Conservation (phyloP, 2,113 vertebrate species). For the Ageneiosus marmoratus region DNA sequence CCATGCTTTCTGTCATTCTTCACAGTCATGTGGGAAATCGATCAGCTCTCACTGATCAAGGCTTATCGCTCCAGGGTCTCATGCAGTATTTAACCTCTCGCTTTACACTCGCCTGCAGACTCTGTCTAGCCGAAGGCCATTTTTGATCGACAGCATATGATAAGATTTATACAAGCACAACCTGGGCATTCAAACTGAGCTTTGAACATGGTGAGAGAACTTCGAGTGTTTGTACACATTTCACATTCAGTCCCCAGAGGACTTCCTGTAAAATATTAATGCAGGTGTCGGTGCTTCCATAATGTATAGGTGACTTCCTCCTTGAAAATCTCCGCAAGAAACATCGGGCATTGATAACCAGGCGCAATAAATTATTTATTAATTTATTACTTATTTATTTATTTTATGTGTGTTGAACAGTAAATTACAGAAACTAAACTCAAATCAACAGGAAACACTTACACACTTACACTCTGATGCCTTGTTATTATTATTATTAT, state of each 20-base stretch:
- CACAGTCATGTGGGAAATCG: not conserved
- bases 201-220: not conserved
- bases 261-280: constrained; percentile 4
- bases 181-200: not conserved
- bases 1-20: not conserved
- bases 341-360: not conserved
- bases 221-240: not conserved
- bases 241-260: constrained; percentile 1
- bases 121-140: not conserved
- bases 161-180: not conserved
- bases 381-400: not conserved
- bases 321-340: not conserved
- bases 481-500: not conserved
- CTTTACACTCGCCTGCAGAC: not conserved
- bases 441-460: not conserved
- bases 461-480: not conserved
- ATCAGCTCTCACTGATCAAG: not conserved
- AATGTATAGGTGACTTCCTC: not conserved
- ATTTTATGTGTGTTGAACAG: not conserved
- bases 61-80: not conserved
- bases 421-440: not conserved
- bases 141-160: not conserved
- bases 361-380: not conserved
- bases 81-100: not conserved
- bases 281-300: not conserved